Evolutionary conservation across 2,888 invertebrate species (phyloP), one percentile per base, ranked within the genome.

Genomic region (Aphrophora alni): DNA sequence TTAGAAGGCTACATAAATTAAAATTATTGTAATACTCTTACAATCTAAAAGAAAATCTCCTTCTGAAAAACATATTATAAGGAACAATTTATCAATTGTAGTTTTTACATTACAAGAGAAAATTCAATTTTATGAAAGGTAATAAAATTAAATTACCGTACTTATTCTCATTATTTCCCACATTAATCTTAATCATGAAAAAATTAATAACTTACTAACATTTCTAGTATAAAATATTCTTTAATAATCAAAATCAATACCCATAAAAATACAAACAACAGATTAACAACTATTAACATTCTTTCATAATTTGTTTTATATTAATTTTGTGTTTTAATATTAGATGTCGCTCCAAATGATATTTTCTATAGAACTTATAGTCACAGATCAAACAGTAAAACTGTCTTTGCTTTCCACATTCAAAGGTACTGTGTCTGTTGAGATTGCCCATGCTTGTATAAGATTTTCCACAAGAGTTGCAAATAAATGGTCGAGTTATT

Each of bases 351-450:
- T 75, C 59, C 24, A 80, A 21, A 8, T 80, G 80, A 25, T 76
- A 80, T 27, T 80, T 80, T 4, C 76, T 69, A 59, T 44, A 75
- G 51, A 72, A 75, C 26, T 38, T 38, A n/a, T 78, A 27, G 5
- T 59, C 28, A 33, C 81, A 81, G n/a, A 78, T 14, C 14, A 70
- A 70, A 59, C 81, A 81, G 17, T 70, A 70, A 90, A 90, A 68
- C 87, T 87, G 17, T 89, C 89, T 81, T 25, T 89, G 89, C 82
- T 89, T 89, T 75, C 90, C 89, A 84, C 90, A 90, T 82, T 90
- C 90, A 87, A 89, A 89, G 2, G 27, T 24, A n/a, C n/a, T 44
- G 80, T 87, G 87, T 21, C 86, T 85, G 28, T 81, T 84, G 26
- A 87, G 81, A n/a, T 85, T 85, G 4, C 85, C 83, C 76, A 85